These are phyloP conservation scores for Sogatella furcifera DNA, from an alignment of 1,140 invertebrate species.

Conservation along the genomic window DNA sequence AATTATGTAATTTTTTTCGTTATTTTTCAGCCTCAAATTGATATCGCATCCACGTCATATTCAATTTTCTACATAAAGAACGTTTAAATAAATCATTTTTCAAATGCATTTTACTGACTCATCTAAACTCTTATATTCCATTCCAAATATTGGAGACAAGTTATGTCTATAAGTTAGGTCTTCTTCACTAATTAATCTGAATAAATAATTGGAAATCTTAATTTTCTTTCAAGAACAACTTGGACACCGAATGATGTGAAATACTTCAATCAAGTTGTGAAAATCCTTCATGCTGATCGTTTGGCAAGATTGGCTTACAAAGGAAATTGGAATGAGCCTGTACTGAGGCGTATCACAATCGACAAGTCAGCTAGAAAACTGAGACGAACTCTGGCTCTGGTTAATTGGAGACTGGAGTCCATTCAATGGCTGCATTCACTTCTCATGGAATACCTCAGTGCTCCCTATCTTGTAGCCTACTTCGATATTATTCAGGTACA, in stretches of 20 bases:
- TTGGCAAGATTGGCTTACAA: constrained; percentile 50
- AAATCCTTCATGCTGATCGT: constrained; percentile 58
- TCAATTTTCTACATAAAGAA: no score
- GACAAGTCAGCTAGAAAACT: constrained; percentile 60
- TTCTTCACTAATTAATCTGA: not conserved
- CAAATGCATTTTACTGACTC: no score
- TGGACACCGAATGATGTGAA: constrained; percentile 55
- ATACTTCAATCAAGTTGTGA: constrained; percentile 53
- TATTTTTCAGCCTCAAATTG: no score
- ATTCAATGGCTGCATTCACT: constrained; percentile 69
- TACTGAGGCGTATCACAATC: constrained; percentile 52
- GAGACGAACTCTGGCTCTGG: constrained; percentile 49
- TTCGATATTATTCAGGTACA: constrained; percentile 58
- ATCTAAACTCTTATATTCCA: no score
- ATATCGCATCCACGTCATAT: no score
- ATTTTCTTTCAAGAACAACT: constrained; percentile 36
- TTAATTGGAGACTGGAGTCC: constrained; percentile 56
- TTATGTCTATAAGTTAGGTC: no score
- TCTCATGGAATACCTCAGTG: constrained; percentile 56
- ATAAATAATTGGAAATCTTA: not conserved
- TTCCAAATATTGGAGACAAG: no score
- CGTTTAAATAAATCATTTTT: no score
- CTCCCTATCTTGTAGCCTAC: constrained; percentile 59
- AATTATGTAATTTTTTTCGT: no score
- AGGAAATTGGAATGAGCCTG: constrained; percentile 46